Evolutionary conservation across 2,888 invertebrate species (phyloP), one percentile per base, ranked within the genome.

Genomic region (Archips xylosteana): DNA sequence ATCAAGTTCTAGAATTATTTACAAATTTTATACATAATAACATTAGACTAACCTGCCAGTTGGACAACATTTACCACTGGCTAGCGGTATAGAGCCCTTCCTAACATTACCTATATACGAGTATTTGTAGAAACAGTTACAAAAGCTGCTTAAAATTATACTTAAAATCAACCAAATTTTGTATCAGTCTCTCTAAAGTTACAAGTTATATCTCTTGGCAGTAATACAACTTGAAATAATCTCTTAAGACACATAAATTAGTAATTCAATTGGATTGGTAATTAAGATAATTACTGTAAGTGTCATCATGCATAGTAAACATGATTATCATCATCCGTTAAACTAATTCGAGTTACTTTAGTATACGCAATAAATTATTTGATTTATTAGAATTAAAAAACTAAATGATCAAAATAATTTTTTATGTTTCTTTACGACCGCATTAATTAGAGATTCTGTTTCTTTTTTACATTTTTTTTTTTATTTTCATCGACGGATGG

Each of bases 271-370:
- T 62, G 42, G 62, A 54, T 62, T 54, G 54, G 1, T 34, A 54
- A 62, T 54, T 67, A 71, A 66, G 61, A 71, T 67, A 62, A 66
- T 71, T 64, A 65, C 64, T 49, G 63, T 71, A 34, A 71, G 51
- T 71, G 66, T 66, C 42, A 61, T 51, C 60, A 49, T 61, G n/a
- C 51, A 51, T 49, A 39, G 49, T 45, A 54, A 61, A 62, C 66
- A 34, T 51, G n/a, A 62, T 71, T 67, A 71, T 71, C 63, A 65
- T 59, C 59, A 32, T 36, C 51, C 42, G 15, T 51, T 63, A 57
- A 5, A 36, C 36, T 36, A 60, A 60, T 60, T 36, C 60, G 36
- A 59, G n/a, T 60, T 13, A 36, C 36, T 34, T 36, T 60, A 60
- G 15, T 10, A 32, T 4, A 57, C 4, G 32, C 57, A 57, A 32